Evolutionary conservation across 2,113 vertebrate species (phyloP), one percentile per base, ranked within the genome.

Genomic region (Leiothrix lutea): DNA sequence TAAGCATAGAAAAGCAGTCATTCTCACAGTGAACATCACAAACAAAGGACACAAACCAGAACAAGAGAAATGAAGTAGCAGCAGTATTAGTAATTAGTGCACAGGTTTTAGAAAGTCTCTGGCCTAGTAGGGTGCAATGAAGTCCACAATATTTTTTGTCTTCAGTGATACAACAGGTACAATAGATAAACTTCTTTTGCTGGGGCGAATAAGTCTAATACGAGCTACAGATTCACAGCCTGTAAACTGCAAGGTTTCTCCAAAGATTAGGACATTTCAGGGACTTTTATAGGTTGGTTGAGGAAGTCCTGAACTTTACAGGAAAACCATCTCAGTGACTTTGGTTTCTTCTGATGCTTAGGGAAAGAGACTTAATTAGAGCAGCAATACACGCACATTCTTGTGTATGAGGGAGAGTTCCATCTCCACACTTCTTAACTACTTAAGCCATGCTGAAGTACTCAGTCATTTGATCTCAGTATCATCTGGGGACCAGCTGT

Each of bases 401-500:
- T 88, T 86, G 54, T 62, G 26, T 72, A 86, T 70, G 71, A 95
- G 62, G 42, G 85, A 95, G 73, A 78, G 90, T 61, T 96, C 86
- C 71, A 94, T 80, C 88, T 94, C 95, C 88, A 86, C 67, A 96
- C 74, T 94, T 93, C 94, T 93, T 92, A 93, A 70, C 85, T 88
- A 61, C 70, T 94, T 88, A 83, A 88, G 72, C 86, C 94, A 96
- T 90, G 62, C 35, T 94, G 95, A 95, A 97, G 67, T 93, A 96
- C 94, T 97, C 90, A 96, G 90, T 80, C 95, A 97, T 97, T 97
- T 97, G 96, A 97, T 97, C 95, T 96, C 72, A 80, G 21, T 16
- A 83, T 96, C 96, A 96, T 97, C 92, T 97, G 96, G 88, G 88
- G 79, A 95, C 86, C 96, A 97, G 86, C 95, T 97, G 96, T 92